Conservation (phyloP, 1,140 invertebrate genomes). For the Cotesia typhae region DNA sequence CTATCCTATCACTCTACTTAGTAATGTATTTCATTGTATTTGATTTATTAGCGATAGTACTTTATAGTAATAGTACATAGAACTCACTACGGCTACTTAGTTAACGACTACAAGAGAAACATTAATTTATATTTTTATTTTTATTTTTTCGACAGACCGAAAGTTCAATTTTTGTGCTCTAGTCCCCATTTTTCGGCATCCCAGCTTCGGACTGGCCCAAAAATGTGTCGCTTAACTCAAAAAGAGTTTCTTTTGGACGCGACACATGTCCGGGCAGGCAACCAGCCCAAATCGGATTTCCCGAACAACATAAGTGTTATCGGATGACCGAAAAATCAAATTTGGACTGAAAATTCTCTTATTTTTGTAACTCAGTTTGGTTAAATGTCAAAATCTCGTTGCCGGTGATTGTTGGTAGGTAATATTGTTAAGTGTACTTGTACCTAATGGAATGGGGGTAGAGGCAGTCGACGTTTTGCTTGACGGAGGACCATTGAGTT, state of each 20-base stretch:
- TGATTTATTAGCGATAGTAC: slow-evolving; percentile 13
- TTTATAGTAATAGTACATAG: slow-evolving; percentile 59
- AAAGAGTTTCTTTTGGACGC: no score
- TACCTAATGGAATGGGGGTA: slow-evolving; percentile 66
- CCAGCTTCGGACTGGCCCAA: no score
- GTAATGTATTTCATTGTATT: slow-evolving; percentile 32
- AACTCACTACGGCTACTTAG: slow-evolving; percentile 59
- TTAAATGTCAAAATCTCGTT: slow-evolving; percentile 22
- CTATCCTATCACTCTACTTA: slow-evolving; percentile 29
- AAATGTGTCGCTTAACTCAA: no score
- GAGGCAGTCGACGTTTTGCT: slow-evolving; percentile 67
- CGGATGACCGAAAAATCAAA: no score
- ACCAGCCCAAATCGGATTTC: no score
- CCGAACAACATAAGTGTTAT: no score
- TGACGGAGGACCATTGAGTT: slow-evolving; percentile 67
- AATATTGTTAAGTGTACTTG: slow-evolving; percentile 40
- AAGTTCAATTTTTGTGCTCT: no score
- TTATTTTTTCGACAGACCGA: slow-evolving; percentile 42
- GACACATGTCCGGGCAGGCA: no score
- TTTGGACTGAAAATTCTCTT: no score
- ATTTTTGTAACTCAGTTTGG: slow-evolving; percentile 11
- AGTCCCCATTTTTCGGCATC: no score
- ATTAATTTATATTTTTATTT: slow-evolving; percentile 29
- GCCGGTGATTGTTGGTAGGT: slow-evolving; percentile 7
- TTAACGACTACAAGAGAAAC: slow-evolving; percentile 59